Evolutionary conservation across 2,113 vertebrate species (phyloP), one percentile per base, ranked within the genome.

Genomic region (Syngnathus scovelli): DNA sequence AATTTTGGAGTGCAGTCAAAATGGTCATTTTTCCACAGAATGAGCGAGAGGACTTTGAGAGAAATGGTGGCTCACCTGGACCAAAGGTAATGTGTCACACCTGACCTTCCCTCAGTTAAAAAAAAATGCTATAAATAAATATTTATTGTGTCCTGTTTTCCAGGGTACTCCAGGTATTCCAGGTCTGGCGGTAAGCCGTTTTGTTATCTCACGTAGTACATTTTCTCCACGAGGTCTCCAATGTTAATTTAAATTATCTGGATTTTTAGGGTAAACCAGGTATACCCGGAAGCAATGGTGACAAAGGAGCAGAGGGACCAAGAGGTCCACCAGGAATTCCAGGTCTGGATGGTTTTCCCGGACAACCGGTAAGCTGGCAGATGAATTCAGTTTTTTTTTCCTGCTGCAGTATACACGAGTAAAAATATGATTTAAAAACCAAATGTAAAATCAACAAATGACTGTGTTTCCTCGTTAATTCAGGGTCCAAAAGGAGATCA

Each of bases 401-500:
- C n/a, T 39, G 13, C 13, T 43, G 7, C 43, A 23, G 48, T 16
- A 19, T 0, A 37, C 15, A 18, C 6, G 38, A 36, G 16, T 18
- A 54, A 60, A 33, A 58, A 12, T 3, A 33, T 3, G 3, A 33
- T 33, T 33, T 18, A 54, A 54, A 33, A 58, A 12, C 8, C 38
- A n/a, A 15, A 16, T 43, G 49, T 70, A 10, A 58, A 58, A 58
- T 58, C 21, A 58, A 16, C 54, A 1, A 27, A 55, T 23, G 8
- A 15, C n/a, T 0, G 2, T 0, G 2, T 65, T 46, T 37, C 13
- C 3, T n/a, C 16, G 19, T 38, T 58, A 82, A 21, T 83, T 72
- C 44, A 98, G 96, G 96, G 96, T 54, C 73, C 78, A n/a, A 95
- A 92, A 70, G 96, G 96, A 71, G 91, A 93, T 1, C 81, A 68